These are phyloP conservation scores for Habroteleia sp. DNA, from an alignment of 2,888 invertebrate genomes.

Conservation along the genomic window DNA sequence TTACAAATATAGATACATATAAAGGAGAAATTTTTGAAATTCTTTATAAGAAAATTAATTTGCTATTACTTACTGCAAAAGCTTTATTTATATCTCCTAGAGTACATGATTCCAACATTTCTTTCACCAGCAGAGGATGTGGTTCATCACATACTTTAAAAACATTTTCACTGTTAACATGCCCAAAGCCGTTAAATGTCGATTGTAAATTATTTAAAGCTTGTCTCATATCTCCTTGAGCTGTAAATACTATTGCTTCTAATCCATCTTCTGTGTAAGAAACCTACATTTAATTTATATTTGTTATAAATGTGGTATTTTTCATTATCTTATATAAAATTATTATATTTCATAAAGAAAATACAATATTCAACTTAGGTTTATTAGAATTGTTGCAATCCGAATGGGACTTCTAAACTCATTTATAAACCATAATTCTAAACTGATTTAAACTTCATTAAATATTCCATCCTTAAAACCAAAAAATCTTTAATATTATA, in stretches of 20 bases:
- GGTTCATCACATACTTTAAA: constrained; percentile 99
- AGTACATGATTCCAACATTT: constrained; percentile 93
- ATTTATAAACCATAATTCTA: too few relatives aligned
- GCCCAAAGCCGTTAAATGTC: constrained; percentile 94
- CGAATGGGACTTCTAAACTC: too few relatives aligned
- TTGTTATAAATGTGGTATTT: too few relatives aligned
- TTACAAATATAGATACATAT: too few relatives aligned
- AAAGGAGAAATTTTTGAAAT: not conserved
- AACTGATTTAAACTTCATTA: too few relatives aligned
- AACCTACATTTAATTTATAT: constrained; percentile 83
- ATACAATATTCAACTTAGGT: too few relatives aligned
- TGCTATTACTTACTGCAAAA: constrained; percentile 83
- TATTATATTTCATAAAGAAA: too few relatives aligned
- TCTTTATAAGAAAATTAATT: not conserved
- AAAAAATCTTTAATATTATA: too few relatives aligned
- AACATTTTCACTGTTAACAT: constrained; percentile 95
- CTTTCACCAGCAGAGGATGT: constrained; percentile 95
- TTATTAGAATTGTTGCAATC: too few relatives aligned
- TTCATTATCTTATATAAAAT: too few relatives aligned
- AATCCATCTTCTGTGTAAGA: constrained; percentile 95
- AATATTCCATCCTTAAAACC: too few relatives aligned
- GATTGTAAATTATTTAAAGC: constrained; percentile 98
- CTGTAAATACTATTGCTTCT: constrained; percentile 97
- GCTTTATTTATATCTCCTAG: constrained; percentile 92
- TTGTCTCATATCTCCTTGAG: constrained; percentile 99